Percentiles rank a stretch among this genome's conserved stretches.
Conservation (phyloP, 2,888 invertebrate genomes). For the Acrobasis consociella region DNA sequence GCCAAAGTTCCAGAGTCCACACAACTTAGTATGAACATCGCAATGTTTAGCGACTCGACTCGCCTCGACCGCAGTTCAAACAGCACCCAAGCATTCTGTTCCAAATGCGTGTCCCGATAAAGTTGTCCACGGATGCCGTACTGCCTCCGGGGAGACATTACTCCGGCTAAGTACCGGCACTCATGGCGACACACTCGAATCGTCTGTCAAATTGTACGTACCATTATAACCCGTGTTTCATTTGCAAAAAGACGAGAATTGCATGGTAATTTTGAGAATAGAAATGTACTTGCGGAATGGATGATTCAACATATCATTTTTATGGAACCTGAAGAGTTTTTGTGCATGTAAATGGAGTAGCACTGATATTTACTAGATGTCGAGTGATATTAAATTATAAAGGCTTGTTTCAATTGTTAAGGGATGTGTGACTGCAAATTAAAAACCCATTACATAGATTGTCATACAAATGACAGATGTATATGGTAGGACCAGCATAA, state of each 20-base stretch:
- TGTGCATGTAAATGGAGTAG: slow-evolving; percentile 6
- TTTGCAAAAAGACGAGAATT: slow-evolving; percentile 28
- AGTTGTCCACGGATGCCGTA: slow-evolving; percentile 50
- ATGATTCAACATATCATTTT: slow-evolving; percentile 6
- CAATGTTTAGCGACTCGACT: slow-evolving; percentile 29
- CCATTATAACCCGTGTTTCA: slow-evolving; percentile 30
- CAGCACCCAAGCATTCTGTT: slow-evolving; percentile 37
- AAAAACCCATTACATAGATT: too few relatives aligned
- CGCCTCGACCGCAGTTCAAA: slow-evolving; percentile 34
- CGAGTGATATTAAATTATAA: background rate
- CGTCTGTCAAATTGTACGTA: slow-evolving; percentile 29
- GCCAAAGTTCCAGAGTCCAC: slow-evolving; percentile 3
- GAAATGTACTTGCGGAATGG: background rate
- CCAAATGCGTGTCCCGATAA: slow-evolving; percentile 50
- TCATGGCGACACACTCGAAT: slow-evolving; percentile 38
- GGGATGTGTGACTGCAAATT: too few relatives aligned
- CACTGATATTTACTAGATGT: slow-evolving; percentile 10
- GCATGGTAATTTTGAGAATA: slow-evolving; percentile 5
- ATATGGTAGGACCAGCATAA: too few relatives aligned
- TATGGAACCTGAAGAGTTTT: slow-evolving; percentile 14
- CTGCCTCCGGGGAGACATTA: slow-evolving; percentile 57
- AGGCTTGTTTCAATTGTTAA: too few relatives aligned
- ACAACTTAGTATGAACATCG: slow-evolving; percentile 3
- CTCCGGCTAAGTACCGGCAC: slow-evolving; percentile 51
- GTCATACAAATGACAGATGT: too few relatives aligned